Evolutionary conservation across 2,888 invertebrate genomes (phyloP), one percentile per base, ranked within the genome.

Genomic region (Phengaris alcon): DNA sequence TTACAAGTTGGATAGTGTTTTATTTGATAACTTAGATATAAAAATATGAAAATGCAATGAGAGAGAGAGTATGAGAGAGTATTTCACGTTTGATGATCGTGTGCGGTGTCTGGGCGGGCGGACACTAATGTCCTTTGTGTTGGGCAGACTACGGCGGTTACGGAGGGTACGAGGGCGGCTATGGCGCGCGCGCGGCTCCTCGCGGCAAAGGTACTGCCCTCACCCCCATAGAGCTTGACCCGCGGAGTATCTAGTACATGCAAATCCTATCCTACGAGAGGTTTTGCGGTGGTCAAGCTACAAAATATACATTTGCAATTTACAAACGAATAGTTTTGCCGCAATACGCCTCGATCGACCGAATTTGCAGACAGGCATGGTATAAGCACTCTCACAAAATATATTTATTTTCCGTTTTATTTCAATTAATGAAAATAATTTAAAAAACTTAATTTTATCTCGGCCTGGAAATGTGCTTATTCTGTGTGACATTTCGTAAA

Each of bases 161-260:
- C 95, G 96, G 96, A 95, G 96, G 96, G 95, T 97, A 96, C 95
- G 96, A 97, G 94, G 96, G 97, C 95, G 97, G 97, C 95, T 97
- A 97, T 91, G 96, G 96, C 94, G 97, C 96, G 94, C 96, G 97
- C 94, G 95, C 96, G 94, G 95, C 96, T 94, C 96, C 96, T 94
- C 96, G 97, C 95, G 95, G 96, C 94, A 97, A 97, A 97, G 97
- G 97, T 97, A 97, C 94, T 85, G 87, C 86, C 86, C 80, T 80
- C 82, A 79, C 80, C 83, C 79, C 78, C 78, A 78, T 77, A 69
- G 73, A 76, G 79, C 68, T 74, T 74, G 78, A 74, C 77, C 74
- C 74, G 74, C 74, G n/a, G 75, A 76, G 70, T 68, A 76, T 76
- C 77, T 74, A 73, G 69, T 59, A 75, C 69, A 68, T 68, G 69